A percentile compares a stretch with the other conserved stretches of the same genome.
These are phyloP conservation scores for Tridacna gigas DNA, from an alignment of 2,888 invertebrate genomes.

Conservation along the genomic window DNA sequence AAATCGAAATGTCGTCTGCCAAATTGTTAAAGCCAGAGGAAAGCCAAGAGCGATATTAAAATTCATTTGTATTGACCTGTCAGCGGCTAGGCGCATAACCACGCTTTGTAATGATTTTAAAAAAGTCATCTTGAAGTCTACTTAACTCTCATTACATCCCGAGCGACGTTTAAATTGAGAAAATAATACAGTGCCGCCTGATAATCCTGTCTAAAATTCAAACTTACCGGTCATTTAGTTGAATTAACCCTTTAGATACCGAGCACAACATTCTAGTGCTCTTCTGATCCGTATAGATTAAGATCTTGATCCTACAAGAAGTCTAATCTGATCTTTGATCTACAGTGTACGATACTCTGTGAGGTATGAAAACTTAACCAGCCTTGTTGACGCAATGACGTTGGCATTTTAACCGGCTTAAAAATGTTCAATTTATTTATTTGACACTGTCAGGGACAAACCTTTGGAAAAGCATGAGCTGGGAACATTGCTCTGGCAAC, in stretches of 20 bases:
- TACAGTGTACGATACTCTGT: too few species aligned
- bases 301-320: too few species aligned
- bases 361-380: too few species aligned
- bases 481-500: conserved; percentile 4
- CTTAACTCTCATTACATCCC: conserved; percentile 42
- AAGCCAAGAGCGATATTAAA: conserved; percentile 48
- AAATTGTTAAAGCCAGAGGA: not conserved
- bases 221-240: conserved; percentile 58
- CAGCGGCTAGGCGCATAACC: conserved; percentile 39
- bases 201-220: conserved; percentile 53
- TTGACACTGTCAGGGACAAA: not conserved
- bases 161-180: conserved; percentile 52
- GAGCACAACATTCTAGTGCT: too few species aligned
- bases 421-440: too few species aligned
- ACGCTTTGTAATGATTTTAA: conserved; percentile 47
- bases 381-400: too few species aligned
- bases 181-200: conserved; percentile 55
- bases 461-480: not conserved
- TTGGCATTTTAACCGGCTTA: too few species aligned
- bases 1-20: conserved; percentile 11
- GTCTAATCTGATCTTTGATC: too few species aligned
- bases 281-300: too few species aligned
- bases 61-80: conserved; percentile 50
- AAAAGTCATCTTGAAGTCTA: conserved; percentile 35
- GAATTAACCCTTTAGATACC: conserved; percentile 49